phyloP scores from a whole-genome alignment of 2,113 vertebrate species.

The Regulus satrapa region DNA sequence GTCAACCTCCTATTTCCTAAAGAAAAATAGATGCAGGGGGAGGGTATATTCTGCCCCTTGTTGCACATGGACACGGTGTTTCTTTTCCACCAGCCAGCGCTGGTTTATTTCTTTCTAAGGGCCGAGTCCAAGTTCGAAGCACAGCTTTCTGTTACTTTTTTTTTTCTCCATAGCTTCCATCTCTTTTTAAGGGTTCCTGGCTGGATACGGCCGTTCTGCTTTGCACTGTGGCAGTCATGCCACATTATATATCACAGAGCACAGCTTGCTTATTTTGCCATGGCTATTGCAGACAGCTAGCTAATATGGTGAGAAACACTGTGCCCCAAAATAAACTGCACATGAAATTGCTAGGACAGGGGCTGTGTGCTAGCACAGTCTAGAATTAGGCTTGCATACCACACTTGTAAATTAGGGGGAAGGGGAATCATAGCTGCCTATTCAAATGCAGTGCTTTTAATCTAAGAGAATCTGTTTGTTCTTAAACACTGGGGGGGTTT shows the following conservation, averaged over 20 bases:
- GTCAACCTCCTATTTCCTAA: background rate
- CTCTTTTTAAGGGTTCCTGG: background rate
- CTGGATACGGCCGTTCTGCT: background rate
- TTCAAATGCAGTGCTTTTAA: background rate
- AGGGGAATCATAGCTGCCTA: background rate
- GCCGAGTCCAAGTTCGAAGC: slow-evolving; percentile 10
- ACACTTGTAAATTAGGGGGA: background rate
- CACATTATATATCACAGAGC: background rate
- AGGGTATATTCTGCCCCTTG: background rate
- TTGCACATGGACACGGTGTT: background rate
- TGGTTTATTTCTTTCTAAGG: background rate
- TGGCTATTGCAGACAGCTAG: slow-evolving; percentile 19
- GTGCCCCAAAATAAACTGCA: background rate
- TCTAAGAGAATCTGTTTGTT: background rate
- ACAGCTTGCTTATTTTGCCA: background rate
- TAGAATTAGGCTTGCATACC: background rate
- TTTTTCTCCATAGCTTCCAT: background rate
- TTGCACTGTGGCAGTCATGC: background rate
- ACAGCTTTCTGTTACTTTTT: slow-evolving; percentile 1
- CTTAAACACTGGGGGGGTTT: rapidly evolving
- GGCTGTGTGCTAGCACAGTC: background rate
- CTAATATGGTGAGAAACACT: background rate
- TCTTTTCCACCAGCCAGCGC: background rate
- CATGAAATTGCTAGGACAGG: background rate
- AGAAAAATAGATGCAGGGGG: background rate